Conservation (phyloP, 2,888 invertebrate species). For the Synanthedon tipuliformis region DNA sequence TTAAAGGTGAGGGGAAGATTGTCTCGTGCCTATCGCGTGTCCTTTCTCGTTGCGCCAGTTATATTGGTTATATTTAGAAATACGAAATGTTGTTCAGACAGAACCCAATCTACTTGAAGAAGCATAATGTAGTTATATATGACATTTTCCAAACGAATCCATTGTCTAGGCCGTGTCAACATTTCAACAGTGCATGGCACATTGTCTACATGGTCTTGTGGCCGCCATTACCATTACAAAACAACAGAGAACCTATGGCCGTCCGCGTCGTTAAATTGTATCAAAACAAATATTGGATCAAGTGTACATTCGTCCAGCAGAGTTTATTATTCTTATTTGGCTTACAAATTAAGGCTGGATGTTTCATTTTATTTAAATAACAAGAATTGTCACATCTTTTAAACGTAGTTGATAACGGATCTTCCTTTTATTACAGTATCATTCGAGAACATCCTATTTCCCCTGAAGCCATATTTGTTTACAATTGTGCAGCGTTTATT, state of each 20-base stretch:
- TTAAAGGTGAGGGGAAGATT: slow-evolving; percentile 58
- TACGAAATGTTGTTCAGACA: slow-evolving; percentile 5
- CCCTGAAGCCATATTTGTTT: background rate
- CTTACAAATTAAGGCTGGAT: slow-evolving; percentile 60
- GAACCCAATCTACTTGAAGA: background rate
- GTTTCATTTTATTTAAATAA: slow-evolving; percentile 26
- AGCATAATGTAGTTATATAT: no score
- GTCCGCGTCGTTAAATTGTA: slow-evolving; percentile 46
- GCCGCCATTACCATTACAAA: slow-evolving; percentile 63
- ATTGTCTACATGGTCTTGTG: slow-evolving; percentile 40
- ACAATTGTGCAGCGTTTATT: background rate
- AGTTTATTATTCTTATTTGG: slow-evolving; percentile 44
- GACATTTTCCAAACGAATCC: no score
- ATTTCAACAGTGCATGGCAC: slow-evolving; percentile 22
- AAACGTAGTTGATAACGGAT: background rate
- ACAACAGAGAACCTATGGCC: slow-evolving; percentile 48
- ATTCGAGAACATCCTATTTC: background rate
- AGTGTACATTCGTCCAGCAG: slow-evolving; percentile 58
- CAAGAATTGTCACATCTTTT: background rate
- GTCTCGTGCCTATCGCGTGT: slow-evolving; percentile 60
- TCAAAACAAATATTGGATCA: slow-evolving; percentile 65
- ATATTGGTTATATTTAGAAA: slow-evolving; percentile 32
- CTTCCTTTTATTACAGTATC: slow-evolving; percentile 2
- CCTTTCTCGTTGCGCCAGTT: slow-evolving; percentile 30
- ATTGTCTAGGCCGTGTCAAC: slow-evolving; percentile 7